Evolutionary conservation across 2,113 vertebrate species (phyloP), one percentile per base, ranked within the genome.

Genomic region (Melanerpes formicivorus): DNA sequence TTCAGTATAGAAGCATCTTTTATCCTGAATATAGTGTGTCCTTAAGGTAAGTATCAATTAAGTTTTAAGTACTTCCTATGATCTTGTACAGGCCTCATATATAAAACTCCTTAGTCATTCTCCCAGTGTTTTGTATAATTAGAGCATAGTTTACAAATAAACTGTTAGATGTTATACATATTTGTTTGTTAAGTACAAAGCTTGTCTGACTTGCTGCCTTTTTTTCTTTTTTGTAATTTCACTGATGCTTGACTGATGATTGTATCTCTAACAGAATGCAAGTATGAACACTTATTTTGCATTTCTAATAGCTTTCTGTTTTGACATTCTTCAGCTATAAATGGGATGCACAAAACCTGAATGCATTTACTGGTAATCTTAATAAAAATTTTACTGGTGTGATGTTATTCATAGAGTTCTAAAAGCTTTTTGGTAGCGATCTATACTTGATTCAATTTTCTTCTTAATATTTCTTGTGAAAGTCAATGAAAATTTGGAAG

Each of bases 1-100:
- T 99, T 96, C 98, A 97, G 84, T 99, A 98, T 91, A 98, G 96
- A 97, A 99, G 99, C 97, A 90, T 98, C 94, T 98, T 96, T 97
- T 98, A 97, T 95, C 99, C 99, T 25, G 97, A 99, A 56, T 98
- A 98, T 94, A 98, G 98, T 95, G 96, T 98, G 95, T 98, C 96
- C 85, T 97, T 99, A 97, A 99, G 98, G 99, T 99, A 97, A 97
- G 70, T 15, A 37, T 85, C 42, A 25, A 82, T 96, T 32, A 67
- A 54, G 21, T 93, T 93, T 73, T 18, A 86, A 83, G 23, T 93
- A 71, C 40, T 40, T 92, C n/a, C 17, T 93, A 71, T 44, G 62
- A 48, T 76, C 48, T 81, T 92, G 8, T 60, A 81, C 32, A 74
- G 70, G 40, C 40, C 73, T 90, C 26, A 66, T 11, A 56, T 70